Evolutionary conservation across 2,113 vertebrate species (phyloP).

Genomic region (Gobiocypris rarus): DNA sequence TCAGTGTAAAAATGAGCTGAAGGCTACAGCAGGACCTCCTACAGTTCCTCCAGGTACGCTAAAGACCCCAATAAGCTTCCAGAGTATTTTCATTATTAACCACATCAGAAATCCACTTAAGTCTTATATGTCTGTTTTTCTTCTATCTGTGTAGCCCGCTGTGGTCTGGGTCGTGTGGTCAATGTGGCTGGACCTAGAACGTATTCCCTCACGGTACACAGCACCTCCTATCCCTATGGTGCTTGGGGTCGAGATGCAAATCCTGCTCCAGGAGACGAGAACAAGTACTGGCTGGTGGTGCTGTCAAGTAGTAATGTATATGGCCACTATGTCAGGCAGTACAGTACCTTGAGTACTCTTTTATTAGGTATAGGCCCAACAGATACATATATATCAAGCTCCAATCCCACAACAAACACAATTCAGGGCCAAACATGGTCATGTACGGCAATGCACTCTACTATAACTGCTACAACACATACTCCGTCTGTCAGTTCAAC

Average conservation of each 20-base stretch:
- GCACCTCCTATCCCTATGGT: constrained; percentile 68
- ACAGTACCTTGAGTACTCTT: constrained; percentile 68
- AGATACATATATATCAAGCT: constrained; percentile 49
- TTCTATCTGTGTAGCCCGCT: constrained; percentile 58
- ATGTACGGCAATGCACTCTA: constrained; percentile 69
- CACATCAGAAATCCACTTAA: background rate
- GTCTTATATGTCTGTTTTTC: constrained; percentile 4
- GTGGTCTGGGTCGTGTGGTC: constrained; percentile 64
- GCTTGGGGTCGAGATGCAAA: constrained; percentile 76
- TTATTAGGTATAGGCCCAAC: too few relatives aligned
- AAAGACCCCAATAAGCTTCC: background rate
- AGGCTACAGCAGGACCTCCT: constrained; percentile 44
- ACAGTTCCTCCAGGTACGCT: constrained; percentile 51
- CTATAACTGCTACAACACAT: constrained; percentile 73
- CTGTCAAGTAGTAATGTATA: constrained; percentile 66
- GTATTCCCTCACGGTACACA: constrained; percentile 66
- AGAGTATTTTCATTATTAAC: background rate
- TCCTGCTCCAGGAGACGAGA: constrained; percentile 69
- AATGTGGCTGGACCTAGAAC: constrained; percentile 64
- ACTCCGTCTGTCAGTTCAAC: constrained; percentile 71
- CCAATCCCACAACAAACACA: constrained; percentile 75
- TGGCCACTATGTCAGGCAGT: constrained; percentile 66
- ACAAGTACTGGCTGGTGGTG: constrained; percentile 72
- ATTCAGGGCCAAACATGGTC: constrained; percentile 72
- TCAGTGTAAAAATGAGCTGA: constrained; percentile 56